Conservation (phyloP, 2,888 invertebrate genomes). For the Troides aeacus region DNA sequence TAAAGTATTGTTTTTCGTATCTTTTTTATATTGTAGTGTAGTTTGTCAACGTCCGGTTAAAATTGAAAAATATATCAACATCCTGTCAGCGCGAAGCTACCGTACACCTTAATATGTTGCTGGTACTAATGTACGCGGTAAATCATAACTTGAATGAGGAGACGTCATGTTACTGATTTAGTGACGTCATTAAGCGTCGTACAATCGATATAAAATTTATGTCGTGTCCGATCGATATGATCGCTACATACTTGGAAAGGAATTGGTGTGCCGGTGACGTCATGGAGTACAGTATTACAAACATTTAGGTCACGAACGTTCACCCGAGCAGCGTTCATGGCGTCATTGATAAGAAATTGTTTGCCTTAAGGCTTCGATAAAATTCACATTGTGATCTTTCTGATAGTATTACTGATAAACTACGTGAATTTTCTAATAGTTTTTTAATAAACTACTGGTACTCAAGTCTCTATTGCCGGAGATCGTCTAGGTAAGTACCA, state of each 20-base stretch:
- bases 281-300: conserved; percentile 14
- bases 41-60: no score
- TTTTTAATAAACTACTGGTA: no score
- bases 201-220: neutral
- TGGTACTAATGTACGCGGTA: neutral
- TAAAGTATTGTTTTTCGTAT: no score
- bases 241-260: conserved; percentile 5
- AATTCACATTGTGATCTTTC: conserved; percentile 3
- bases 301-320: conserved; percentile 26
- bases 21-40: no score
- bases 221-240: neutral
- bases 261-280: conserved; percentile 19
- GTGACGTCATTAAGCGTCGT: conserved; percentile 17
- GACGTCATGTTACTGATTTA: neutral
- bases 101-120: neutral
- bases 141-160: neutral
- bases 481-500: no score
- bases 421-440: no score
- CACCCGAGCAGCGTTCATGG: conserved; percentile 15
- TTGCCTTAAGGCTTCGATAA: conserved; percentile 19
- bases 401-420: neutral
- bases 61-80: neutral
- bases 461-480: no score
- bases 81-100: neutral
- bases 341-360: conserved; percentile 29